These are phyloP conservation scores for Reticulitermes lucifugus DNA, from an alignment of 2,888 invertebrate genomes.

Conservation along the genomic window DNA sequence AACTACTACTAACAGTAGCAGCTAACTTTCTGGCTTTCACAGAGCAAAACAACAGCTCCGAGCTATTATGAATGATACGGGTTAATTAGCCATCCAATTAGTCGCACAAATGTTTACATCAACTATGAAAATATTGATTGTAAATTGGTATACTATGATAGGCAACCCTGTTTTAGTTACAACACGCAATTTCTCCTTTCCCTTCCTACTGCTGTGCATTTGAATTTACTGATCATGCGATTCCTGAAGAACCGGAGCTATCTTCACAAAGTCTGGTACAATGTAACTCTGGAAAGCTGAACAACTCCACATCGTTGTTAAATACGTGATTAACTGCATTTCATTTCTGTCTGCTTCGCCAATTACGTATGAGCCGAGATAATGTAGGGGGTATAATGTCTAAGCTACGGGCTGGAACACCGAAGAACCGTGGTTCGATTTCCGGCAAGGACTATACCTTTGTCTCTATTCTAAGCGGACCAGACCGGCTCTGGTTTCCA, in stretches of 20 bases:
- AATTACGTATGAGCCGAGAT: too few species aligned
- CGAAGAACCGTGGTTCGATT: too few species aligned
- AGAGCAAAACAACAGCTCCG: constrained; percentile 45
- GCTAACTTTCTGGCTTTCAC: constrained; percentile 28
- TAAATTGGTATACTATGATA: constrained; percentile 44
- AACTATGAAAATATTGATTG: constrained; percentile 52
- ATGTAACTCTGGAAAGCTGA: too few species aligned
- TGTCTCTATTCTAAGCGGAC: too few species aligned
- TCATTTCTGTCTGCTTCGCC: too few species aligned
- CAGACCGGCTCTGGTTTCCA: too few species aligned
- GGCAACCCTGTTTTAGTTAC: not conserved
- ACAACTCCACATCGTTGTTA: too few species aligned
- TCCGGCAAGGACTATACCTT: too few species aligned
- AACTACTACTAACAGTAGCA: constrained; percentile 21
- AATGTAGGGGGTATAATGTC: too few species aligned
- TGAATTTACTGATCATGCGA: not conserved
- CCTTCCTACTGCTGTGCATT: not conserved
- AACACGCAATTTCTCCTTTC: not conserved
- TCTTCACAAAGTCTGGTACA: too few species aligned
- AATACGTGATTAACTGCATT: too few species aligned
- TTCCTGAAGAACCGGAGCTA: not conserved
- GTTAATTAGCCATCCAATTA: constrained; percentile 53
- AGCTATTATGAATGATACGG: constrained; percentile 52
- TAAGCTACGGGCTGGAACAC: too few species aligned
- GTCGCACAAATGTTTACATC: constrained; percentile 48